Percentiles rank a stretch among this genome's conserved stretches.
Evolutionary conservation across 2,888 invertebrate genomes (phyloP).

Genomic region (Torymus auratus): DNA sequence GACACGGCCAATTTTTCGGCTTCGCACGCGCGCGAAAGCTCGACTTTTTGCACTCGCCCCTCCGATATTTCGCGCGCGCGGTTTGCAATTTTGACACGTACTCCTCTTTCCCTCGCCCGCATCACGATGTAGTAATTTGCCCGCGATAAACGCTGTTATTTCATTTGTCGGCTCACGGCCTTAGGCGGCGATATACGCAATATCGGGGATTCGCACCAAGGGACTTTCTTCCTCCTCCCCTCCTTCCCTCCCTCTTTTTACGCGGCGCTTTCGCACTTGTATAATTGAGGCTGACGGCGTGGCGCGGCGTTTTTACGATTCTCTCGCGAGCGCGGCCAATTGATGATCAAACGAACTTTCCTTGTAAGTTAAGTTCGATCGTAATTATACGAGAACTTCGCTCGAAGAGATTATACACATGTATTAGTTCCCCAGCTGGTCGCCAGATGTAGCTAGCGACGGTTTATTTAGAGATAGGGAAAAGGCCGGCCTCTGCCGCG

Average conservation of each 20-base stretch:
- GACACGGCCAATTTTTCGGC: not conserved
- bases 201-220: not conserved
- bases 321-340: not conserved
- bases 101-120: constrained; percentile 1
- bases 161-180: constrained; percentile 51
- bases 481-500: too few relatives aligned
- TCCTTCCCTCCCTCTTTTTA: not conserved
- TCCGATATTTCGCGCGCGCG: not conserved
- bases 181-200: constrained; percentile 32
- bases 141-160: constrained; percentile 65
- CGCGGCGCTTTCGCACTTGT: constrained; percentile 62
- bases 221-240: not conserved
- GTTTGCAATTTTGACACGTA: constrained; percentile 39
- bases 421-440: too few relatives aligned
- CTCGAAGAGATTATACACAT: too few relatives aligned
- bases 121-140: not conserved
- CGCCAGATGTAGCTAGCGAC: too few relatives aligned
- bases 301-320: not conserved
- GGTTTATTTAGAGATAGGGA: too few relatives aligned
- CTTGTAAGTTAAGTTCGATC: too few relatives aligned
- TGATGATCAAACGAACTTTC: too few relatives aligned
- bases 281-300: constrained; percentile 62
- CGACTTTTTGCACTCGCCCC: not conserved
- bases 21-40: not conserved
- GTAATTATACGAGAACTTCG: too few relatives aligned